Conservation (phyloP, 1,140 invertebrate species). For the Carcinoscorpius rotundicauda region DNA sequence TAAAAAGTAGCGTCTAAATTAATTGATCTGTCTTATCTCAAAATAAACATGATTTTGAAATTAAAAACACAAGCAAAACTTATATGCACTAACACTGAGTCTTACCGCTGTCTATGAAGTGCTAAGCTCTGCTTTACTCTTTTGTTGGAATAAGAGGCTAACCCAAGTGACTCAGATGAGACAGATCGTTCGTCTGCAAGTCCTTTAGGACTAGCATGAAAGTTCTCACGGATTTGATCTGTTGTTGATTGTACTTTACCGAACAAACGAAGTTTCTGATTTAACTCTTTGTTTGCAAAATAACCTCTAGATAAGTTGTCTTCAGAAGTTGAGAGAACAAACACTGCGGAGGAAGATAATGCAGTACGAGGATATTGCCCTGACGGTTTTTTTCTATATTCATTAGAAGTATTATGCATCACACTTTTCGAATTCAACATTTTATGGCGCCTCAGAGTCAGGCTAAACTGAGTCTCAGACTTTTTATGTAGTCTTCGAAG, state of each 20-base stretch:
- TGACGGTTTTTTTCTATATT: slow-evolving; percentile 8
- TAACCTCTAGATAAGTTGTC: slow-evolving; percentile 1
- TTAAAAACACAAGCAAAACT: too few species aligned
- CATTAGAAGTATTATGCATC: too few species aligned
- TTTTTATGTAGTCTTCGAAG: slow-evolving; percentile 9
- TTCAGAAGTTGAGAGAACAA: slow-evolving; percentile 7
- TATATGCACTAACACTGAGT: too few species aligned
- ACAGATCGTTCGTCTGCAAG: not conserved
- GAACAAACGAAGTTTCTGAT: slow-evolving; percentile 2
- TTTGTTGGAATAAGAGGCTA: too few species aligned
- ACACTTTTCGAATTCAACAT: slow-evolving; percentile 8
- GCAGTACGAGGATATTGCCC: slow-evolving; percentile 10
- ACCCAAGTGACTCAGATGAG: not conserved
- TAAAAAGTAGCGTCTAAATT: too few species aligned
- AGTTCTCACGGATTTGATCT: not conserved
- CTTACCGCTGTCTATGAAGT: too few species aligned
- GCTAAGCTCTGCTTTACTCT: too few species aligned
- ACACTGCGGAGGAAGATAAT: slow-evolving; percentile 7
- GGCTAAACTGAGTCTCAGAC: slow-evolving; percentile 2
- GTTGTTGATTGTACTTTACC: not conserved
- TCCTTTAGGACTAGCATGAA: too few species aligned
- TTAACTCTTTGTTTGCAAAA: not conserved
- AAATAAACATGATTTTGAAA: too few species aligned
- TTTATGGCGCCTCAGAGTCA: not conserved
- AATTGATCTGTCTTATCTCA: too few species aligned